Evolutionary conservation across 1,140 invertebrate species (phyloP).

Genomic region (Drosophila saltans): DNA sequence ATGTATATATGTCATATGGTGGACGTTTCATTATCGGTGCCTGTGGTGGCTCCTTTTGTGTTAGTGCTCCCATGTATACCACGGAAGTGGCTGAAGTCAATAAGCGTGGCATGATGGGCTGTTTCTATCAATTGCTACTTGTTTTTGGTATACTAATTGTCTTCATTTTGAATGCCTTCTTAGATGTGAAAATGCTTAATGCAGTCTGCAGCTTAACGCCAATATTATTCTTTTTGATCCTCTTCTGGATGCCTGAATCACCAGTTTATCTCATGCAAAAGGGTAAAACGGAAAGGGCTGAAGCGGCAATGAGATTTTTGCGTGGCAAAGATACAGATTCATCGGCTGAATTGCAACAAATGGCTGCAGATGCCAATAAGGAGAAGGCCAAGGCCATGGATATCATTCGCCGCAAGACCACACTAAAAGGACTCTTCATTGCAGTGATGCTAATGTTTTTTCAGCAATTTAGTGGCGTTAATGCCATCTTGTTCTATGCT

Average conservation of each 20-base stretch:
- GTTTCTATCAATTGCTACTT: constrained; percentile 88
- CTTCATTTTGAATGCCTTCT: constrained; percentile 79
- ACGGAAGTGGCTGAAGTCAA: constrained; percentile 88
- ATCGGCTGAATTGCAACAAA: constrained; percentile 30
- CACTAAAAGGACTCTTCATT: constrained; percentile 36
- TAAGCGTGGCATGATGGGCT: constrained; percentile 89
- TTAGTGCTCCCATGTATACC: constrained; percentile 88
- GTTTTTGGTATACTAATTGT: constrained; percentile 87
- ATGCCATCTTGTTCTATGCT: constrained; percentile 67
- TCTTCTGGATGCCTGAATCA: constrained; percentile 89
- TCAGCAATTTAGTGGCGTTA: constrained; percentile 69
- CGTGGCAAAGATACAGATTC: constrained; percentile 87
- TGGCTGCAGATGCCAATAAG: constrained; percentile 9
- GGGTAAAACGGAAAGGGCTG: constrained; percentile 86
- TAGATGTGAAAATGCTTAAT: constrained; percentile 84
- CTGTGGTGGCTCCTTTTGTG: constrained; percentile 88
- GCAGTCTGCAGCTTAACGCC: constrained; percentile 85
- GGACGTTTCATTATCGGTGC: constrained; percentile 88
- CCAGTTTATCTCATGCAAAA: constrained; percentile 84
- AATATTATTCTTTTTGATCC: constrained; percentile 85
- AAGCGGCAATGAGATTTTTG: constrained; percentile 86
- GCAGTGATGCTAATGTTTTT: constrained; percentile 59
- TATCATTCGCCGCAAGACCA: neutral
- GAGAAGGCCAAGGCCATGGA: neutral
- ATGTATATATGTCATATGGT: constrained; percentile 85